These are phyloP conservation scores for Hippocampus zosterae DNA, from an alignment of 2,113 vertebrate species.

Conservation along the genomic window DNA sequence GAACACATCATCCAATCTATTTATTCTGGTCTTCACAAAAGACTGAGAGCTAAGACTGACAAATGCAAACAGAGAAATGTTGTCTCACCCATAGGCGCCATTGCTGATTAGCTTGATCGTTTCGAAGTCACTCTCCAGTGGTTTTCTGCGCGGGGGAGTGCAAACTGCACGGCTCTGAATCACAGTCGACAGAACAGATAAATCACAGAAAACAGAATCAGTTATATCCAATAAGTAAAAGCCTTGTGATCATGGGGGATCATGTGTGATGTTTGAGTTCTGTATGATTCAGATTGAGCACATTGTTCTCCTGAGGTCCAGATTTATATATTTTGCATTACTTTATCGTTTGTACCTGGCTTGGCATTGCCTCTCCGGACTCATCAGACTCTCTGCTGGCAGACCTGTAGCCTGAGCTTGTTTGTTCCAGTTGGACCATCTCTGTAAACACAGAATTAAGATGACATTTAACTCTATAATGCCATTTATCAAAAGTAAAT, in stretches of 20 bases:
- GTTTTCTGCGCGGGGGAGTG: conserved; percentile 78
- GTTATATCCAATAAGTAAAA: background rate
- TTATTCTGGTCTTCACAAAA: conserved; percentile 14
- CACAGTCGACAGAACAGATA: conserved; percentile 7
- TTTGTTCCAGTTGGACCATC: conserved; percentile 82
- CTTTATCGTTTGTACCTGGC: conserved; percentile 38
- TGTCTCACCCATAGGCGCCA: conserved; percentile 86
- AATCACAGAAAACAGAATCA: conserved; percentile 14
- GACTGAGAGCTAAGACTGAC: conserved; percentile 13
- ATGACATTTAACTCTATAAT: conserved; percentile 6
- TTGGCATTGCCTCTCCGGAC: conserved; percentile 70
- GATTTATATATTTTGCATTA: background rate
- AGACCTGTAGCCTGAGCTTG: conserved; percentile 67
- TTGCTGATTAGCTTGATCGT: conserved; percentile 95
- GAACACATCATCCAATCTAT: conserved; percentile 20
- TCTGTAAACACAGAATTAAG: conserved; percentile 65
- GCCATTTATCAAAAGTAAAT: background rate
- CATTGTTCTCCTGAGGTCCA: background rate
- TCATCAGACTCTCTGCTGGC: conserved; percentile 70
- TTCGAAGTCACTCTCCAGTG: conserved; percentile 88
- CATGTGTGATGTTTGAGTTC: background rate
- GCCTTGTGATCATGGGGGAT: background rate
- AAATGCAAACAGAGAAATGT: conserved; percentile 20
- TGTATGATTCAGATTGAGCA: background rate
- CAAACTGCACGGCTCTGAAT: conserved; percentile 66